Evolutionary conservation across 1,140 invertebrate species (phyloP).

Genomic region (Hestina assimilis): DNA sequence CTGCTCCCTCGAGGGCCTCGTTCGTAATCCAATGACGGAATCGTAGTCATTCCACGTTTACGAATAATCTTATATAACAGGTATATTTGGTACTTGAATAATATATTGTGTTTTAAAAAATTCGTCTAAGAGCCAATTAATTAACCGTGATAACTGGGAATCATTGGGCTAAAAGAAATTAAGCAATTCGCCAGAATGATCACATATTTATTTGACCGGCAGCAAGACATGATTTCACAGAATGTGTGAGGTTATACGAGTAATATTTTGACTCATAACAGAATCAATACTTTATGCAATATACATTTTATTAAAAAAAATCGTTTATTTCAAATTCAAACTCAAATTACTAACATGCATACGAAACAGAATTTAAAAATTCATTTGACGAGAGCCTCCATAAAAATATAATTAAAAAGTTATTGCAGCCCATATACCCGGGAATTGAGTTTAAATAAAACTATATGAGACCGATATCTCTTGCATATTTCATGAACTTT

Average conservation of each 20-base stretch:
- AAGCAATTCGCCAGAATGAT: no score
- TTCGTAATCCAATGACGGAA: constrained; percentile 25
- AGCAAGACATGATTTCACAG: no score
- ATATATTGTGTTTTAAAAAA: not conserved
- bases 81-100: constrained; percentile 8
- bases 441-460: constrained; percentile 42
- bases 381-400: constrained; percentile 11
- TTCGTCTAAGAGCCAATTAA: no score
- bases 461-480: constrained; percentile 43
- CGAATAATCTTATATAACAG: constrained; percentile 25
- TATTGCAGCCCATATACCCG: constrained; percentile 21
- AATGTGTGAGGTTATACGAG: no score
- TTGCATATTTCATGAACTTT: constrained; percentile 47
- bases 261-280: no score
- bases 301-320: not conserved
- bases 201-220: no score
- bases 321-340: constrained; percentile 17
- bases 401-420: constrained; percentile 32
- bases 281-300: no score
- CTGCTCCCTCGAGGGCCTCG: constrained; percentile 18
- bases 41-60: constrained; percentile 19
- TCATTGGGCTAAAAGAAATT: no score
- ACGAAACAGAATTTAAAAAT: constrained; percentile 22
- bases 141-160: no score
- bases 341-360: constrained; percentile 12